A percentile compares a stretch with the other conserved stretches of the same genome.
These are phyloP conservation scores for Cebus imitator DNA, from an alignment of 2,113 vertebrate genomes.

Conservation along the genomic window DNA sequence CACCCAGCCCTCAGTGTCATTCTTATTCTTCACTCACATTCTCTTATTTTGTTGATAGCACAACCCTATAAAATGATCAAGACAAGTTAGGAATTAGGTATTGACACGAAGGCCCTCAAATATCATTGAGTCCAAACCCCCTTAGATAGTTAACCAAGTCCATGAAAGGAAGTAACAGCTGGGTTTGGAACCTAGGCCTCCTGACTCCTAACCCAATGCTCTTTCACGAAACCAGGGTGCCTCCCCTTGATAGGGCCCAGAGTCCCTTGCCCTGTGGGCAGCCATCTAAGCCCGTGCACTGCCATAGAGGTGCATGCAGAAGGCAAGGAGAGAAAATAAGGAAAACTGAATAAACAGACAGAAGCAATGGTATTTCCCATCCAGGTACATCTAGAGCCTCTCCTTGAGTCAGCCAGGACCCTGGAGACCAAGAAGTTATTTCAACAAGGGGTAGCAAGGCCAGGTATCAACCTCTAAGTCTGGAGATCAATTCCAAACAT, in stretches of 20 bases:
- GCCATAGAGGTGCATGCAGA: background rate
- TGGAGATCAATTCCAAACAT: background rate
- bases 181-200: background rate
- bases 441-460: background rate
- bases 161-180: background rate
- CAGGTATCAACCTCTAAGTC: background rate
- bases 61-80: background rate
- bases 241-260: background rate
- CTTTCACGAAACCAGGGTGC: background rate
- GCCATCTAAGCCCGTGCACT: background rate
- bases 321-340: background rate
- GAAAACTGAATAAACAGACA: background rate
- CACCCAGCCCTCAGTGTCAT: no score
- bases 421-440: background rate
- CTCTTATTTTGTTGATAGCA: background rate
- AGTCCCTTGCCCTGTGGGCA: background rate
- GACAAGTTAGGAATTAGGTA: background rate
- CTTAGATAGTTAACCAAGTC: background rate
- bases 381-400: background rate
- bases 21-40: background rate
- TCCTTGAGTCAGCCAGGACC: background rate
- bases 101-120: background rate
- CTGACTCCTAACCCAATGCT: background rate
- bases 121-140: background rate
- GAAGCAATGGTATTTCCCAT: background rate